These are phyloP conservation scores for Adelognathus sp. DNA, from an alignment of 2,888 invertebrate genomes.

Conservation along the genomic window DNA sequence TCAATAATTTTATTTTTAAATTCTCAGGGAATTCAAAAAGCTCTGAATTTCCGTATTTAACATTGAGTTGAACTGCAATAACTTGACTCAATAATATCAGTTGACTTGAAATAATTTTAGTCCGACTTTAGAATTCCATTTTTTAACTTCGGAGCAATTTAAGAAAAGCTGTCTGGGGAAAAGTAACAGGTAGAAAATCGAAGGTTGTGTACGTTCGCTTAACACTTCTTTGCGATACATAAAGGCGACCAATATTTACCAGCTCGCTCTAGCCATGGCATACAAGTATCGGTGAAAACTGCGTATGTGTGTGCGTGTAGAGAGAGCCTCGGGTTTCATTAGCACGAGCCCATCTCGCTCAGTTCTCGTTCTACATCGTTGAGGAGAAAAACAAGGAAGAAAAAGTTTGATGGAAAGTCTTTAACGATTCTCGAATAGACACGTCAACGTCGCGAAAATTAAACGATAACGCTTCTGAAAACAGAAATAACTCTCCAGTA, in stretches of 20 bases:
- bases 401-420: constrained; percentile 1
- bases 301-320: not conserved
- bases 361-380: not conserved
- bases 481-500: no score
- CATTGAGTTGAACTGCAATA: no score
- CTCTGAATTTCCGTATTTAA: no score
- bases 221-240: constrained; percentile 8
- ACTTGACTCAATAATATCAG: no score
- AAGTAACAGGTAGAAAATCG: not conserved
- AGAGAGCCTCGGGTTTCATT: constrained; percentile 26
- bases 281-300: not conserved
- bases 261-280: not conserved
- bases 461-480: not conserved
- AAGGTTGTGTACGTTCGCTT: not conserved
- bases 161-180: not conserved
- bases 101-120: no score
- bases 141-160: not conserved
- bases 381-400: not conserved
- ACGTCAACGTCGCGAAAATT: not conserved
- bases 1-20: no score
- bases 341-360: constrained; percentile 17
- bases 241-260: constrained; percentile 26
- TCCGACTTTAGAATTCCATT: not conserved
- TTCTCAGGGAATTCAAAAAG: no score
- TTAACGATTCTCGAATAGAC: not conserved